Conservation (phyloP, 2,113 vertebrate species). For the Chaetops frenatus region DNA sequence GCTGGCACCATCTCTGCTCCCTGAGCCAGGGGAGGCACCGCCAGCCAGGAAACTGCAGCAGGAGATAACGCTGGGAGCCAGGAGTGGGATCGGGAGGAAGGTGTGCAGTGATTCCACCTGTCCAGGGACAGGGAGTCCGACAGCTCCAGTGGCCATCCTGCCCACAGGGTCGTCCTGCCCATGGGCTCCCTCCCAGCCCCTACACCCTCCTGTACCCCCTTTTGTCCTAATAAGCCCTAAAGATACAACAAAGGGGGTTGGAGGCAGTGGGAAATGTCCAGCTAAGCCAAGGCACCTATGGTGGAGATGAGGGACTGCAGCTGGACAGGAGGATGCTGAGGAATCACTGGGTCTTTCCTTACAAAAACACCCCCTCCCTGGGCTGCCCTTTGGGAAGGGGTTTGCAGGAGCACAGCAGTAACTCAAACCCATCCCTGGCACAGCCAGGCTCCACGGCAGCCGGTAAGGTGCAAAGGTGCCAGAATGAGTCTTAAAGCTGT, state of each 20-base stretch:
- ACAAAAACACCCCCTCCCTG: background rate
- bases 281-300: background rate
- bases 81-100: rapidly evolving
- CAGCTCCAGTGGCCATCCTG: background rate
- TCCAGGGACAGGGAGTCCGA: background rate
- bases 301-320: rapidly evolving
- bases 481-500: background rate
- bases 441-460: background rate
- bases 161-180: background rate
- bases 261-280: background rate
- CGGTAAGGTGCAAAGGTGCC: background rate
- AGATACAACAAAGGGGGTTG: background rate
- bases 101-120: background rate
- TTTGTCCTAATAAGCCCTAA: background rate
- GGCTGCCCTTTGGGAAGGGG: background rate
- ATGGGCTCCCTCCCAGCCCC: background rate
- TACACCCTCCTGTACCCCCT: rapidly evolving
- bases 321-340: background rate
- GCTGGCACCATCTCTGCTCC: background rate
- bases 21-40: rapidly evolving
- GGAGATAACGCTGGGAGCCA: background rate
- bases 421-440: background rate
- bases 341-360: background rate
- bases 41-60: background rate
- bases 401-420: background rate